A percentile compares a stretch with the other conserved stretches of the same genome.
Conservation (phyloP, 2,797 vertebrate genomes). For the Sebastes taczanowskii region DNA sequence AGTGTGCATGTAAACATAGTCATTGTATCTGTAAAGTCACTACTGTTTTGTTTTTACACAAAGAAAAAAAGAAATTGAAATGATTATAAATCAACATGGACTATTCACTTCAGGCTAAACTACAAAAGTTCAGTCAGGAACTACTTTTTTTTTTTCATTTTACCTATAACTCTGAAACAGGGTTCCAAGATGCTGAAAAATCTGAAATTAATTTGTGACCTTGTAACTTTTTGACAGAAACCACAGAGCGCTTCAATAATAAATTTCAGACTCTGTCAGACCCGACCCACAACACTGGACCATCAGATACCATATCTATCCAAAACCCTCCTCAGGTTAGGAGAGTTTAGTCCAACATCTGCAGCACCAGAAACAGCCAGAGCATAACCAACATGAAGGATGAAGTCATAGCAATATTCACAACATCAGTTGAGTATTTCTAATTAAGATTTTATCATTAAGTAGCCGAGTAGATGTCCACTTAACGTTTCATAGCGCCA, state of each 20-base stretch:
- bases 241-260: not conserved
- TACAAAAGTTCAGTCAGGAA: not conserved
- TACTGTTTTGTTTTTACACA: not conserved
- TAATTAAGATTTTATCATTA: not conserved
- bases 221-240: conserved; percentile 2
- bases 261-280: not conserved
- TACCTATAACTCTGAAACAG: not conserved
- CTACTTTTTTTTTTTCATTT: not conserved
- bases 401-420: not conserved
- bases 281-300: not conserved
- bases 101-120: not conserved
- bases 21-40: not conserved
- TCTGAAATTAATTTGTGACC: not conserved
- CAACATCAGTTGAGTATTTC: not conserved
- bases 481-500: not conserved
- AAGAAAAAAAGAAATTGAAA: too few relatives aligned
- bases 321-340: not conserved
- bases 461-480: not conserved
- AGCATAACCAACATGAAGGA: not conserved
- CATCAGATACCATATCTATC: not conserved
- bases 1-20: too few relatives aligned
- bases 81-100: not conserved
- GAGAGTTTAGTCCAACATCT: not conserved
- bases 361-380: not conserved
- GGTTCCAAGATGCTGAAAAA: not conserved